Percentiles rank a stretch among this genome's conserved stretches.
phyloP scores from a whole-genome alignment of 1,140 invertebrate genomes.

The Aporrectodea caliginosa region DNA sequence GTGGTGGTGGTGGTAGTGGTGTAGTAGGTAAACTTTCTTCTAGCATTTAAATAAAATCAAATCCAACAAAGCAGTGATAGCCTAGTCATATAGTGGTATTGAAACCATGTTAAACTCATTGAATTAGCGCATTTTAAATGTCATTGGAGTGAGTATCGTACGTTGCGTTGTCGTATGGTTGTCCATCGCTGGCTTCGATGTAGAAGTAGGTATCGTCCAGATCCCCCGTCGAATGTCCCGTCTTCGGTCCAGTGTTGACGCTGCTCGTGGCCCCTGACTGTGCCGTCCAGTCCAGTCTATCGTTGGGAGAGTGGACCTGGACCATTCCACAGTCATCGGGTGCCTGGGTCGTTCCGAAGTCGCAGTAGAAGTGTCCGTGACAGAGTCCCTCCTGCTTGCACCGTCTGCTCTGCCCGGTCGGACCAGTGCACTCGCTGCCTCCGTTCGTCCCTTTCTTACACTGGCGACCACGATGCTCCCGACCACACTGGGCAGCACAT shows the following conservation, averaged over 20 bases:
- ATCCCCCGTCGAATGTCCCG: conserved; percentile 20
- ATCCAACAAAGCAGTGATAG: too few relatives aligned
- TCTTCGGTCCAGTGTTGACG: conserved; percentile 9
- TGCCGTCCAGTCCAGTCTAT: conserved; percentile 16
- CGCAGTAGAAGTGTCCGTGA: conserved; percentile 12
- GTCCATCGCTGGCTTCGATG: conserved; percentile 19
- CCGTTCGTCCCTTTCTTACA: conserved; percentile 30
- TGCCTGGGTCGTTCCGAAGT: conserved; percentile 11
- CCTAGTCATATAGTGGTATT: too few relatives aligned
- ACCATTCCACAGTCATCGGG: conserved; percentile 4
- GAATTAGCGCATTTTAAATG: too few relatives aligned
- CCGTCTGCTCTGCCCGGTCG: conserved; percentile 35
- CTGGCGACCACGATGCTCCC: conserved; percentile 38
- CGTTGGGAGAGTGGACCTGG: not conserved
- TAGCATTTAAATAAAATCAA: too few relatives aligned
- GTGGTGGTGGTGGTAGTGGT: too few relatives aligned
- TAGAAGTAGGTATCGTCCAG: conserved; percentile 12
- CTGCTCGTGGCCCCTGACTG: conserved; percentile 5
- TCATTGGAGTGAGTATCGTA: not conserved
- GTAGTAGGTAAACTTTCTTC: too few relatives aligned
- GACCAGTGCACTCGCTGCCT: conserved; percentile 43
- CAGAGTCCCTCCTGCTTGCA: not conserved
- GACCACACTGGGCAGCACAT: conserved; percentile 45
- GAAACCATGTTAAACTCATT: too few relatives aligned
- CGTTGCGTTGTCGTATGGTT: conserved; percentile 11